A percentile compares a stretch with the other conserved stretches of the same genome.
phyloP scores from a whole-genome alignment of 1,140 invertebrate genomes.

The Drosophila aff. region DNA sequence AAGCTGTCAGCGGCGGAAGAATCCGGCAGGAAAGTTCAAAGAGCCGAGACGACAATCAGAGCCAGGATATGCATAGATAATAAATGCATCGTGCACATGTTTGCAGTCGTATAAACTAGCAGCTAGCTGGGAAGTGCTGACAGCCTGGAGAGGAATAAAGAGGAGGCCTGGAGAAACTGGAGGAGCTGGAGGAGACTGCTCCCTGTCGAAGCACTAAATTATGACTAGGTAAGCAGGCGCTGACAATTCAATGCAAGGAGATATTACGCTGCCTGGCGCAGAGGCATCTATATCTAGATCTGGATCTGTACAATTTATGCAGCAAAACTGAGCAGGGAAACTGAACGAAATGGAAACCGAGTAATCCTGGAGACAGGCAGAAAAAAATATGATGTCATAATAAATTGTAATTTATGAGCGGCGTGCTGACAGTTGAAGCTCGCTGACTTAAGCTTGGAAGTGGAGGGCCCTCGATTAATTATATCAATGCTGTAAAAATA shows the following conservation, averaged over 20 bases:
- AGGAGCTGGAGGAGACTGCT: slow-evolving; percentile 38
- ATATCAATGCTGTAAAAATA: slow-evolving; percentile 65
- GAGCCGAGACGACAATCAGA: slow-evolving; percentile 62
- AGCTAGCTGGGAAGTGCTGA: slow-evolving; percentile 62
- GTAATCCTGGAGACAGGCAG: slow-evolving; percentile 57
- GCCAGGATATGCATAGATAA: slow-evolving; percentile 57
- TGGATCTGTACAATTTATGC: slow-evolving; percentile 69
- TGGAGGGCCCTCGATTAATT: slow-evolving; percentile 35
- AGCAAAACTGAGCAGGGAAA: slow-evolving; percentile 46
- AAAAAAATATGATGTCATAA: slow-evolving; percentile 71
- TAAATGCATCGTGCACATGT: slow-evolving; percentile 34
- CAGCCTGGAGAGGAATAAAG: slow-evolving; percentile 38
- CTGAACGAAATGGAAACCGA: slow-evolving; percentile 40
- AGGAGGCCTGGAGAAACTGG: slow-evolving; percentile 18
- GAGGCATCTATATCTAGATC: slow-evolving; percentile 48
- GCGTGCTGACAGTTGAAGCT: slow-evolving; percentile 47
- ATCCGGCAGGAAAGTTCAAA: slow-evolving; percentile 63
- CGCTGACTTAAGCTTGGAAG: slow-evolving; percentile 30
- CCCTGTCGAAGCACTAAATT: slow-evolving; percentile 69
- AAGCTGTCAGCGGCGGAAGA: slow-evolving; percentile 24
- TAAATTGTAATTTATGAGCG: slow-evolving; percentile 78
- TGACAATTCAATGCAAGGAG: slow-evolving; percentile 76
- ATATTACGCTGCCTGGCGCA: slow-evolving; percentile 38
- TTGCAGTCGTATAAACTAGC: slow-evolving; percentile 55
- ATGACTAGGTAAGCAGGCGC: slow-evolving; percentile 70